Conservation (phyloP, 2,113 vertebrate genomes). For the Pagrus major region DNA sequence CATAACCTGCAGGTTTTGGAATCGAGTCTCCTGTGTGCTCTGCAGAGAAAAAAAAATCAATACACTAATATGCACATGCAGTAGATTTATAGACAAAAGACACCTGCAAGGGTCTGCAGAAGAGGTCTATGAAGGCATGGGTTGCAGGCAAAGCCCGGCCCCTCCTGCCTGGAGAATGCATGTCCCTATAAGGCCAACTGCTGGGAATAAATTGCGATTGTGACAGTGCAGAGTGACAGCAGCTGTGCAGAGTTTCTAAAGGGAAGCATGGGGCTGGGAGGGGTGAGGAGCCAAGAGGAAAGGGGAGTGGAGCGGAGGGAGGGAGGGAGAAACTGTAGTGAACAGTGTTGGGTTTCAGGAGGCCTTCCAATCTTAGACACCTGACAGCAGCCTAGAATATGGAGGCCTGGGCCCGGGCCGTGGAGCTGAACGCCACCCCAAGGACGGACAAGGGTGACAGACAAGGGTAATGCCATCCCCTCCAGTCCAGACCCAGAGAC, state of each 20-base stretch:
- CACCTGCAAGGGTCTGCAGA: conserved; percentile 48
- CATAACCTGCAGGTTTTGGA: neutral
- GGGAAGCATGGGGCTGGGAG: conserved; percentile 49
- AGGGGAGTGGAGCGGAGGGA: conserved; percentile 41
- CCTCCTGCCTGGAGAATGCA: conserved; percentile 84
- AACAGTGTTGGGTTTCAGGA: conserved; percentile 82
- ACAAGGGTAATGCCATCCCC: conserved; percentile 77
- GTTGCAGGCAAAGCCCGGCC: conserved; percentile 40
- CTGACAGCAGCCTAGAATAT: conserved; percentile 80
- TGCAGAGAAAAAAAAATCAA: conserved; percentile 11
- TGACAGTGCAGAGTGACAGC: conserved; percentile 86
- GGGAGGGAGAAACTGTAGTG: conserved; percentile 75
- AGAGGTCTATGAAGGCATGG: conserved; percentile 27
- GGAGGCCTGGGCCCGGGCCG: conserved; percentile 59
- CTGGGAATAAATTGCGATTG: conserved; percentile 87
- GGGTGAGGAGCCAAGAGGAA: conserved; percentile 50
- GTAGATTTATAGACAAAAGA: conserved; percentile 29
- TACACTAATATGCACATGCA: neutral
- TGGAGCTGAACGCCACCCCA: conserved; percentile 73
- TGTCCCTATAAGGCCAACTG: conserved; percentile 85
- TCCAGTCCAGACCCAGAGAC: conserved; percentile 22
- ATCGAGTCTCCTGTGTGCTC: neutral
- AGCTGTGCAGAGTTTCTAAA: conserved; percentile 81
- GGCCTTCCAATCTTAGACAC: conserved; percentile 84
- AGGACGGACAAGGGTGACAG: conserved; percentile 85